phyloP scores from a whole-genome alignment of 2,888 invertebrate species.

The Ellobium chinense region DNA sequence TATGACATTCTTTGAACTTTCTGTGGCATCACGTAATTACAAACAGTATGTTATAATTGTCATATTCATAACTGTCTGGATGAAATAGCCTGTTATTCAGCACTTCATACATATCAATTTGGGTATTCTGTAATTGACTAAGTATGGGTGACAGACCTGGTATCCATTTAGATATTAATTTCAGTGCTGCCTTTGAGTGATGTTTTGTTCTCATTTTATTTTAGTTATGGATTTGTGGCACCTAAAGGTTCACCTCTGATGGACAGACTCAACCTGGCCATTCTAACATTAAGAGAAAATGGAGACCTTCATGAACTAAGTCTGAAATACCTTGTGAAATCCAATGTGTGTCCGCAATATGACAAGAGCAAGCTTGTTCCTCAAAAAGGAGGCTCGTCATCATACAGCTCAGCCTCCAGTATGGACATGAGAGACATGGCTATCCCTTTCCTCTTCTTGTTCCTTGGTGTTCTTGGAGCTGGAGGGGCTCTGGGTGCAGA shows the following conservation, averaged over 20 bases:
- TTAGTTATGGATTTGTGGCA: slow-evolving; percentile 31
- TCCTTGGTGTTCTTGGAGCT: slow-evolving; percentile 35
- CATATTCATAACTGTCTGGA: no score
- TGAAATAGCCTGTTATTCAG: no score
- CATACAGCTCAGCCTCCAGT: slow-evolving; percentile 18
- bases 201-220: background rate
- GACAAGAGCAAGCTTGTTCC: slow-evolving; percentile 42
- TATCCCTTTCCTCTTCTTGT: slow-evolving; percentile 42
- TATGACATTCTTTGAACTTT: no score
- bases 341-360: slow-evolving; percentile 20
- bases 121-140: no score
- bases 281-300: slow-evolving; percentile 17
- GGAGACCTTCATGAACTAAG: background rate
- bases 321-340: slow-evolving; percentile 6
- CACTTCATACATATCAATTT: no score
- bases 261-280: slow-evolving; percentile 23
- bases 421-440: slow-evolving; percentile 47
- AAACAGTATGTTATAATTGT: no score
- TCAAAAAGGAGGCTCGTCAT: background rate
- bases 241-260: slow-evolving; percentile 8
- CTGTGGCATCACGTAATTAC: no score
- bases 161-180: no score
- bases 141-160: no score
- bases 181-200: no score
- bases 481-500: slow-evolving; percentile 37